These are phyloP conservation scores for Aethes cnicana DNA, from an alignment of 2,888 invertebrate genomes.

Conservation along the genomic window DNA sequence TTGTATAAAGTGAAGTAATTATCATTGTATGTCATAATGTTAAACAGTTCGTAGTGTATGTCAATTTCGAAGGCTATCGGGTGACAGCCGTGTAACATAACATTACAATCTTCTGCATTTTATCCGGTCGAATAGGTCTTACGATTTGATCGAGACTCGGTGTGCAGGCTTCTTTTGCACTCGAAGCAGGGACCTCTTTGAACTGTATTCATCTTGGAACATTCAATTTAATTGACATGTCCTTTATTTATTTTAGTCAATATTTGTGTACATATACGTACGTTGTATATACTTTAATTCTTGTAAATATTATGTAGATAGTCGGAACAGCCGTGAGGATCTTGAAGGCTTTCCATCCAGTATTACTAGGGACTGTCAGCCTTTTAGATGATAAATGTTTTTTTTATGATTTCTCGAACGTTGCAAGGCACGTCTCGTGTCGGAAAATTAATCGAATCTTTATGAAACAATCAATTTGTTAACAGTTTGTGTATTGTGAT, in stretches of 20 bases:
- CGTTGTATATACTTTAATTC: slow-evolving; percentile 65
- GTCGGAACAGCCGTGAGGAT: slow-evolving; percentile 49
- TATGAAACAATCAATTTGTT: slow-evolving; percentile 20
- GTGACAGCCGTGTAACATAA: slow-evolving; percentile 47
- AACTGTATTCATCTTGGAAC: slow-evolving; percentile 60
- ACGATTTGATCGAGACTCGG: slow-evolving; percentile 35
- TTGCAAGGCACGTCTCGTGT: not conserved
- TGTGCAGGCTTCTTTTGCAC: slow-evolving; percentile 41
- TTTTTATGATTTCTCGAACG: slow-evolving; percentile 10
- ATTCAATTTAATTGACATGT: slow-evolving; percentile 78
- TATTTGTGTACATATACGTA: slow-evolving; percentile 71
- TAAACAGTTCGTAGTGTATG: slow-evolving; percentile 74
- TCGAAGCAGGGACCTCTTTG: slow-evolving; percentile 57
- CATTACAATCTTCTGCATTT: slow-evolving; percentile 18
- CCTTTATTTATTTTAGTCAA: slow-evolving; percentile 76
- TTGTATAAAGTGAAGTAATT: slow-evolving; percentile 85
- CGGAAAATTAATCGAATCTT: slow-evolving; percentile 7
- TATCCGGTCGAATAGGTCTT: slow-evolving; percentile 21
- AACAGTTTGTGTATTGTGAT: slow-evolving; percentile 25
- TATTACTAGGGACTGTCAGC: slow-evolving; percentile 71
- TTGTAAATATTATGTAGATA: slow-evolving; percentile 66
- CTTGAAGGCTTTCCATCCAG: slow-evolving; percentile 64
- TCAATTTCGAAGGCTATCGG: slow-evolving; percentile 82
- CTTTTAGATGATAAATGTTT: slow-evolving; percentile 47
- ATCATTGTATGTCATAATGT: slow-evolving; percentile 79